Evolutionary conservation across 2,888 invertebrate species (phyloP).

Genomic region (Dryocosmus kuriphilus): DNA sequence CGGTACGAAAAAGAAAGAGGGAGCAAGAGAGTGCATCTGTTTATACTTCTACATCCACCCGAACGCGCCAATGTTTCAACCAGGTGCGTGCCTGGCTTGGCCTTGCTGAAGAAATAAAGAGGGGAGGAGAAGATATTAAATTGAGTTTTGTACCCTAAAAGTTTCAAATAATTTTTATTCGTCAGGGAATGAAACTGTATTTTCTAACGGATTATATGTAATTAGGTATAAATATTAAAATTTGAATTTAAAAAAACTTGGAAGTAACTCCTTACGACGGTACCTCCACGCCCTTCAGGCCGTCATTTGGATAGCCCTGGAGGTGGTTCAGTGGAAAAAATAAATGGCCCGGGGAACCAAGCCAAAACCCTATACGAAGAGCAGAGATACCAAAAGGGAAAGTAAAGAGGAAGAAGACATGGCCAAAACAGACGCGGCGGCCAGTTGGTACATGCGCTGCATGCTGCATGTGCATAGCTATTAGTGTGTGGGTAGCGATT

Average conservation of each 20-base stretch:
- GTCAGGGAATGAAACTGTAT: no score
- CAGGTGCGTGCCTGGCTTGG: constrained; percentile 63
- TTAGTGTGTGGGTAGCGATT: constrained; percentile 47
- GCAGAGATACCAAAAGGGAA: constrained; percentile 38
- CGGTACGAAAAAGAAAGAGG: constrained; percentile 38
- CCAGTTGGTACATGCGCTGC: constrained; percentile 28
- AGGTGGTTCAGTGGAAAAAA: constrained; percentile 65
- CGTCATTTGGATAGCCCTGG: constrained; percentile 69
- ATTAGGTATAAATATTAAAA: constrained; percentile 9
- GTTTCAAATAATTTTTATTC: not conserved
- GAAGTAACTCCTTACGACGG: constrained; percentile 63
- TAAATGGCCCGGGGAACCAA: constrained; percentile 67
- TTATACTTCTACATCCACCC: constrained; percentile 45
- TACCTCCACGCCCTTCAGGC: constrained; percentile 61
- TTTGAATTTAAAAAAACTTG: constrained; percentile 31
- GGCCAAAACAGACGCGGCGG: constrained; percentile 27
- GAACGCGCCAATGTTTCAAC: constrained; percentile 60
- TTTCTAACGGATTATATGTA: no score
- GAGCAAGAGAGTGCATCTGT: not conserved
- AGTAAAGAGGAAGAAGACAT: constrained; percentile 20
- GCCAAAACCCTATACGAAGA: constrained; percentile 59
- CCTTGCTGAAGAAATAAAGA: constrained; percentile 52
- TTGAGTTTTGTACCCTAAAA: not conserved
- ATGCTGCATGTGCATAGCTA: constrained; percentile 25
- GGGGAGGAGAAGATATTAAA: constrained; percentile 13